Base-by-base conservation (phyloP, 2,113 vertebrate species). In the Heteronetta atricapilla region DNA sequence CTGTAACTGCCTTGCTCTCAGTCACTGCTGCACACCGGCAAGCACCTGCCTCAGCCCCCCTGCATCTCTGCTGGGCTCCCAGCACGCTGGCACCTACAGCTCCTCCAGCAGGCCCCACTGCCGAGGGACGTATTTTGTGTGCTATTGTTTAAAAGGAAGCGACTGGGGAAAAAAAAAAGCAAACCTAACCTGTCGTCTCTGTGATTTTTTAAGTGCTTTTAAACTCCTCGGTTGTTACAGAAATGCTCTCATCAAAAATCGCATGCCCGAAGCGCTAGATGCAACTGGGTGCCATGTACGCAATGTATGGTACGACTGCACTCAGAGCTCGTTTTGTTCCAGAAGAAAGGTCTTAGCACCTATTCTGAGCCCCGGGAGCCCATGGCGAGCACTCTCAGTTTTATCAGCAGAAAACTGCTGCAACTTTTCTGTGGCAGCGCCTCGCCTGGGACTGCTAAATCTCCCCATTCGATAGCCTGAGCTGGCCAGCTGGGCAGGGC, bases 401-500 rank as follows among this genome's bases (percentile, higher is more conserved):
- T 96, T 94, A 95, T 95, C 94, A 91, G 75, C 7, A 2, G 70
- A 80, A 59, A 97, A 84, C 91, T 89, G 93, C 89, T 89, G 89
- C 84, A 94, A 82, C 64, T 89, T 82, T 60, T 17, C 70, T 4
- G 72, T 44, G n/a, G 89, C 67, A 85, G 78, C 14, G 3, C n/a
- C 77, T 91, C 93, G 62, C 84, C 67, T 10, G 93, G 87, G 96
- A 92, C 22, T 87, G 53, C 66, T 21, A 48, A 66, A 76, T 82
- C 89, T 89, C 83, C 89, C 63, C 33, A 86, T 81, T 93, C 86
- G 93, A 92, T 68, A 86, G 81, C 56, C 25, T 52, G 15, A 56
- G 1, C 90, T 93, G 96, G 93, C 79, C 87, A 88, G 79, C 82
- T 86, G 86, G 83, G 36, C 4, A 42, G 69, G 64, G 81, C 90